Evolutionary conservation across 2,113 vertebrate species (phyloP), one percentile per base, ranked within the genome.

Genomic region (Oxyura jamaicensis): DNA sequence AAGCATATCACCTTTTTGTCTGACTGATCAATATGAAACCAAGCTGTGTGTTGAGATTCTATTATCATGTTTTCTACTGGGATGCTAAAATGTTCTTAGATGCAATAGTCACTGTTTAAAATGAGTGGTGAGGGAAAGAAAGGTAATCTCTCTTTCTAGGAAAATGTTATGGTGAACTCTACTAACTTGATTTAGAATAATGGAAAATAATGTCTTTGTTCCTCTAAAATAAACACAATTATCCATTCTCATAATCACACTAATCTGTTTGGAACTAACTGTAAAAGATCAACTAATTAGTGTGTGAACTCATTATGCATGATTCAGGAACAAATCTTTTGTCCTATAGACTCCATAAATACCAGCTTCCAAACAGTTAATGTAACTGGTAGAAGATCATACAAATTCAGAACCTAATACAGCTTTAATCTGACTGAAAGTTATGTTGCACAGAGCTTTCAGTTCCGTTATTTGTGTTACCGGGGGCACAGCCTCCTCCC

Each of bases 381-480:
- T 0, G 0, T 72, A 53, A 23, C 52, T 84, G 66, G 15, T 83
- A 67, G 79, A 69, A 50, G 46, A 59, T 79, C 33, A 84, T 10
- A 84, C 16, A 31, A 25, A 44, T 84, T 78, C 36, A 62, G 52
- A 73, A 82, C 35, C 66, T 39, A 11, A 62, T 28, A 50, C 55
- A 63, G 35, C 66, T 90, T 90, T 91, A 63, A 90, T 83, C 56
- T 91, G 52, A 44, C 76, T 65, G 59, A 35, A 93, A 93, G 20
- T 33, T 59, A 28, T 33, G 20, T 23, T 69, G n/a, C 53, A 59
- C 55, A 31, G 58, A 91, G 56, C 36, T 91, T 65, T 68, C 52
- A 28, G n/a, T 82, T 50, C 79, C 78, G 46, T 59, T 88, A 65
- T 82, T 83, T 86, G 62, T 50, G 39, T 36, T 35, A 41, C 31